phyloP scores from a whole-genome alignment of 30 jellyfish, hydroid and myxozoan genomes.

The Aurelia sp. region DNA sequence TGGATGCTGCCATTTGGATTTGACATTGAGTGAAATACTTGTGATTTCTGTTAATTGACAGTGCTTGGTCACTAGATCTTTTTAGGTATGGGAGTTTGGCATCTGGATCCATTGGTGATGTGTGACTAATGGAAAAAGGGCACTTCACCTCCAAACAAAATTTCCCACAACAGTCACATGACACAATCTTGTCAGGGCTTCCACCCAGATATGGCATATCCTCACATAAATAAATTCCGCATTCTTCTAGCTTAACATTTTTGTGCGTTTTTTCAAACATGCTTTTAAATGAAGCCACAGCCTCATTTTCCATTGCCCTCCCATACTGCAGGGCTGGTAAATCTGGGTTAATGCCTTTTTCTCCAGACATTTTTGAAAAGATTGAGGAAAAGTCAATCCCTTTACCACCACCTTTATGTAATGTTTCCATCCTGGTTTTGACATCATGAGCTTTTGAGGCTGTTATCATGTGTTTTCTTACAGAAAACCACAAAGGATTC shows the following conservation, averaged over 20 bases:
- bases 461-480: conserved; percentile 41
- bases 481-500: conserved; percentile 25
- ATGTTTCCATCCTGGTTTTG: conserved; percentile 47
- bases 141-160: conserved; percentile 37
- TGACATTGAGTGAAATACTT: conserved; percentile 49
- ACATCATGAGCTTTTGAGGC: conserved; percentile 57
- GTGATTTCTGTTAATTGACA: background rate
- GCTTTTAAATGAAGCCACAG: background rate
- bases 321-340: conserved; percentile 25
- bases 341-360: conserved; percentile 7
- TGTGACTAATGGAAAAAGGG: conserved; percentile 36
- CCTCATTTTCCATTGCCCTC: conserved; percentile 30
- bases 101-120: conserved; percentile 43
- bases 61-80: background rate
- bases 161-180: conserved; percentile 33
- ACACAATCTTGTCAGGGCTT: conserved; percentile 43
- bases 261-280: conserved; percentile 9
- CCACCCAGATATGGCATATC: conserved; percentile 32
- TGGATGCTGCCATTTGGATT: conserved; percentile 40
- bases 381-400: conserved; percentile 18
- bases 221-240: conserved; percentile 41
- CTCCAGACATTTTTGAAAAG: conserved; percentile 23
- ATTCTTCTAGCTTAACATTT: conserved; percentile 35
- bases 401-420: conserved; percentile 7
- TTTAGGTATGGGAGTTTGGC: conserved; percentile 10